Evolutionary conservation across 2,888 invertebrate species (phyloP).

Genomic region (Tipula unca): DNA sequence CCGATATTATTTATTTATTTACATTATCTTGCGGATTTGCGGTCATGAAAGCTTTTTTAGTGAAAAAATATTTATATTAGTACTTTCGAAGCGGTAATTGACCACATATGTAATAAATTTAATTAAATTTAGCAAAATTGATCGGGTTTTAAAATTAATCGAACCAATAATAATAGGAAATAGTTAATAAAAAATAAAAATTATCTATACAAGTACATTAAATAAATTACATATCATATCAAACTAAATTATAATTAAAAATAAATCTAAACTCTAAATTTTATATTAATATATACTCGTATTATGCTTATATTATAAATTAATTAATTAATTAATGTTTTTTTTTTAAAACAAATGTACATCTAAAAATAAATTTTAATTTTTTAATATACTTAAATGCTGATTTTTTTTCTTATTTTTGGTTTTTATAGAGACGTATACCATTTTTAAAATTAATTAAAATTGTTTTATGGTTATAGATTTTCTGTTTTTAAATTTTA

Average conservation of each 20-base stretch:
- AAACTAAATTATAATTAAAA: neutral
- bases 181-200: neutral
- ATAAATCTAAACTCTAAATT: neutral
- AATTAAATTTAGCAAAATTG: neutral
- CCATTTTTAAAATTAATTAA: neutral
- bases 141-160: neutral
- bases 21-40: neutral
- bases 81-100: neutral
- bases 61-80: neutral
- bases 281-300: too few relatives aligned
- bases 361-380: neutral
- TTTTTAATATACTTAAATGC: neutral
- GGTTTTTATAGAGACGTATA: neutral
- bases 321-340: neutral
- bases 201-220: neutral
- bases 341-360: neutral
- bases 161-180: neutral
- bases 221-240: neutral
- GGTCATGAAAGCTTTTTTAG: neutral
- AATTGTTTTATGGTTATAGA: neutral
- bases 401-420: neutral
- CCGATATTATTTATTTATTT: too few relatives aligned
- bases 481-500: neutral
- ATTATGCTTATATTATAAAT: too few relatives aligned
- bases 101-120: neutral